A percentile compares a stretch with the other conserved stretches of the same genome.
These are phyloP conservation scores for Graptemys geographica DNA, from an alignment of 2,797 vertebrate genomes.

Conservation along the genomic window DNA sequence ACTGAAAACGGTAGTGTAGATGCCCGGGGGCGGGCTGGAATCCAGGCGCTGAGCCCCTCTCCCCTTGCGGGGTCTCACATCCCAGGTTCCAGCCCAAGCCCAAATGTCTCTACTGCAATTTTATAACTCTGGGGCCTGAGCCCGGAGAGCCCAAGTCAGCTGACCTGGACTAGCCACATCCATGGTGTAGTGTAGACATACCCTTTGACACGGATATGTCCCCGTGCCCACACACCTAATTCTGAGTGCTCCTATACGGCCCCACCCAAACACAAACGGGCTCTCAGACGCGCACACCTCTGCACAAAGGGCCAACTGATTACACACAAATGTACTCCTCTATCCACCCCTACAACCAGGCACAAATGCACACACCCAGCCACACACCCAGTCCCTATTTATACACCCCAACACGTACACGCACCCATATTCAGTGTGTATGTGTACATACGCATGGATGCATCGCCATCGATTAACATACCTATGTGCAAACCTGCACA, in stretches of 20 bases:
- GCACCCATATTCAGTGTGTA: neutral
- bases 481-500: neutral
- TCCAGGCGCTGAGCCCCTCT: neutral
- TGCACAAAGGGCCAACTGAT: neutral
- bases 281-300: neutral
- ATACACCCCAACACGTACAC: neutral
- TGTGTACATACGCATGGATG: neutral
- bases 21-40: neutral
- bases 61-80: neutral
- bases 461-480: neutral
- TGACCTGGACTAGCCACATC: no score
- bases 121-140: no score
- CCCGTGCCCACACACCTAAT: neutral
- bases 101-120: no score
- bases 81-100: neutral
- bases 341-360: rapidly evolving
- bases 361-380: rapidly evolving
- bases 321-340: neutral
- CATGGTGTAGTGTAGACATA: no score
- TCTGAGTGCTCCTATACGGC: neutral
- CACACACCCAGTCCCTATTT: neutral
- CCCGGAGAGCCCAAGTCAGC: neutral
- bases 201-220: neutral
- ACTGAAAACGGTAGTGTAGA: no score
- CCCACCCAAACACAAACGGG: neutral